phyloP scores from a whole-genome alignment of 2,888 invertebrate species.

The Leucophora obtusa region DNA sequence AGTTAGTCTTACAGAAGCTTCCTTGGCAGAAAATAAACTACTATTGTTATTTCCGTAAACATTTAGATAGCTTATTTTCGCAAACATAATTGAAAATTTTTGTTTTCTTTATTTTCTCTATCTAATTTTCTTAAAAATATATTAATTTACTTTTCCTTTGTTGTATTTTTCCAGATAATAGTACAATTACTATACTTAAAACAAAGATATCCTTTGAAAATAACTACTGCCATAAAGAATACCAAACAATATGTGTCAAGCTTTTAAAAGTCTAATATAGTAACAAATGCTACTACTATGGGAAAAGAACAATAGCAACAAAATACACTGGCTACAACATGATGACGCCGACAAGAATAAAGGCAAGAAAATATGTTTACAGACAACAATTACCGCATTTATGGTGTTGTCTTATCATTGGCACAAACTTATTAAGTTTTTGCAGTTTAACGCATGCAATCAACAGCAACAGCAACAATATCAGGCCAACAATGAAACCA shows the following conservation, averaged over 20 bases:
- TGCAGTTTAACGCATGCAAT: conserved; percentile 49
- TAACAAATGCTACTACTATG: not conserved
- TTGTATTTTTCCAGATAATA: no score
- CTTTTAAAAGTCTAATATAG: conserved; percentile 27
- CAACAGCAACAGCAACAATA: conserved; percentile 26
- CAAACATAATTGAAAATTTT: no score
- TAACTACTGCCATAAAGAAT: not conserved
- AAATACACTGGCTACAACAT: not conserved
- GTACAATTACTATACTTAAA: no score
- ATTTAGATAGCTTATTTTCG: no score
- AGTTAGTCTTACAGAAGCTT: no score
- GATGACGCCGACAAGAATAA: conserved; percentile 26
- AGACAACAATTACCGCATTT: conserved; percentile 55
- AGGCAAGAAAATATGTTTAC: conserved; percentile 39
- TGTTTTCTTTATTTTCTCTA: no score
- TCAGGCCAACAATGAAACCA: not conserved
- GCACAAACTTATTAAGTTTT: conserved; percentile 50
- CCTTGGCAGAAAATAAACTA: no score
- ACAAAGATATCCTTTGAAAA: not conserved
- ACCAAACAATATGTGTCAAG: conserved; percentile 55
- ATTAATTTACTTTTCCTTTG: no score
- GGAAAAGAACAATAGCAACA: not conserved
- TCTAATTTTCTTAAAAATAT: no score
- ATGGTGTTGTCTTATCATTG: conserved; percentile 55
- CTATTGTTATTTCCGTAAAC: no score